These are phyloP conservation scores for Standfussiana lucernea DNA, from an alignment of 2,888 invertebrate genomes.

Conservation along the genomic window DNA sequence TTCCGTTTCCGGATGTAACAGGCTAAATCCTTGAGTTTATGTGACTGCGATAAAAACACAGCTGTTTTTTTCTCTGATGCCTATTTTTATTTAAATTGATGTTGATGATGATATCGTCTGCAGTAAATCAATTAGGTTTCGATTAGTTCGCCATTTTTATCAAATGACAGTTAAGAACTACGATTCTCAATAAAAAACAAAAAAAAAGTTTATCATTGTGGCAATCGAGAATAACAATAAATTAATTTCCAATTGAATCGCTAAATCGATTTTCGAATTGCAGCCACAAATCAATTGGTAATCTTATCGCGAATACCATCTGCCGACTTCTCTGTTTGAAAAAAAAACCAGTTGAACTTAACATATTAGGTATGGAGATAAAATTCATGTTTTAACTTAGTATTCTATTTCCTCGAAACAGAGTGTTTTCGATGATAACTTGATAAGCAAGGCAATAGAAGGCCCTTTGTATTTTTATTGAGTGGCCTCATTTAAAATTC, in stretches of 20 bases:
- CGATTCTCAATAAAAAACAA: background rate
- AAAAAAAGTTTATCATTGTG: slow-evolving; percentile 24
- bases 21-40: slow-evolving; percentile 60
- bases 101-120: slow-evolving; percentile 4
- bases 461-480: slow-evolving; percentile 20
- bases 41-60: slow-evolving; percentile 46
- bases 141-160: slow-evolving; percentile 3
- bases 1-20: slow-evolving; percentile 69
- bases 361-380: slow-evolving; percentile 23
- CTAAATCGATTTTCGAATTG: slow-evolving; percentile 60
- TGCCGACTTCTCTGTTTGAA: slow-evolving; percentile 31
- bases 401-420: slow-evolving; percentile 37
- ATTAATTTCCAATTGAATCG: slow-evolving; percentile 50
- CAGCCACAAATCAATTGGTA: slow-evolving; percentile 62
- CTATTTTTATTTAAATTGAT: background rate
- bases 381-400: slow-evolving; percentile 41
- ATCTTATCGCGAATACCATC: slow-evolving; percentile 66
- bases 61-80: slow-evolving; percentile 6
- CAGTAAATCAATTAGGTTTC: slow-evolving; percentile 10
- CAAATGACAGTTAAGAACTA: background rate
- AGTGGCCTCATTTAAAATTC: background rate
- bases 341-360: slow-evolving; percentile 32
- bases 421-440: slow-evolving; percentile 48
- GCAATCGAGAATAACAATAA: slow-evolving; percentile 47
- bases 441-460: slow-evolving; percentile 38